Evolutionary conservation across 2,888 invertebrate genomes (phyloP).

Genomic region (Minunthozetes semirufus): DNA sequence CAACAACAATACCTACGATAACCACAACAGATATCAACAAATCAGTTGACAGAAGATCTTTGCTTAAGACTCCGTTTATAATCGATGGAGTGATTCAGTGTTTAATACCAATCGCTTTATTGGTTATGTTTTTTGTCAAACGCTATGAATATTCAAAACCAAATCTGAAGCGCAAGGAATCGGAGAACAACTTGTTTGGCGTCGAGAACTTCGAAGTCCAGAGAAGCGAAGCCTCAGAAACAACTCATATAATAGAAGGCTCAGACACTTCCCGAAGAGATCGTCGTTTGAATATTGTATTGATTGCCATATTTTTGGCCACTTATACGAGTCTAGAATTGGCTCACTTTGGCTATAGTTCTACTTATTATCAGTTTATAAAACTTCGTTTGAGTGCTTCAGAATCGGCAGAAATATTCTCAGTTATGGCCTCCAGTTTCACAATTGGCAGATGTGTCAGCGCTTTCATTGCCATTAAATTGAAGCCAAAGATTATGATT

Average conservation of each 20-base stretch:
- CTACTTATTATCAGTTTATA: conserved; percentile 32
- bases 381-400: neutral
- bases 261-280: neutral
- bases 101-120: neutral
- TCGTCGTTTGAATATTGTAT: neutral
- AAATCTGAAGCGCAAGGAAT: neutral
- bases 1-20: neutral
- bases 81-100: neutral
- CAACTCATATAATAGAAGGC: neutral
- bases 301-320: conserved; percentile 1
- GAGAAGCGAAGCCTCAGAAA: neutral
- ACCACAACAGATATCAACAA: neutral
- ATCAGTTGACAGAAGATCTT: conserved; percentile 1
- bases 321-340: conserved; percentile 16
- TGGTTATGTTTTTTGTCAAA: conserved; percentile 19
- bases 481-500: conserved; percentile 30
- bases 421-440: neutral
- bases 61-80: neutral
- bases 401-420: conserved; percentile 12
- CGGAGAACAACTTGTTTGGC: neutral
- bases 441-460: conserved; percentile 18
- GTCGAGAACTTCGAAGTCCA: neutral
- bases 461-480: conserved; percentile 26
- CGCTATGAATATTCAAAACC: neutral
- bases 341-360: conserved; percentile 25